Evolutionary conservation across 2,113 vertebrate species (phyloP).

Genomic region (Callithrix jacchus): DNA sequence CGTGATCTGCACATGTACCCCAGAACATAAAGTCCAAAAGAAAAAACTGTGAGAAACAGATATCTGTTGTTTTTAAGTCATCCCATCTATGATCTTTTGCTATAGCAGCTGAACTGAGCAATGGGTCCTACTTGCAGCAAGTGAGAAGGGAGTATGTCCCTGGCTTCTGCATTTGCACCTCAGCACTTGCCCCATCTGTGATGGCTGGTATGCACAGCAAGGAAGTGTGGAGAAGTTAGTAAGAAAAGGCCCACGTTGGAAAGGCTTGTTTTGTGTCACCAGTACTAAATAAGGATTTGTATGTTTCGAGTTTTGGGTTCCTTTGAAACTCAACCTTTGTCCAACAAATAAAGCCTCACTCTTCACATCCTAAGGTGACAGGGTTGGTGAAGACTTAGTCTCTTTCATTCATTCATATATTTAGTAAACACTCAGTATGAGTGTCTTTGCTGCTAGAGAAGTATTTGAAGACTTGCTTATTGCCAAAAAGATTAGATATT

Average conservation of each 20-base stretch:
- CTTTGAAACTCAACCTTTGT: conserved; percentile 11
- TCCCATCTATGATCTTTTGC: not conserved
- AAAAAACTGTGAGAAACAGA: no score
- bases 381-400: not conserved
- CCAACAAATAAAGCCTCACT: not conserved
- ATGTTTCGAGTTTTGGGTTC: not conserved
- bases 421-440: not conserved
- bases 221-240: not conserved
- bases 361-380: not conserved
- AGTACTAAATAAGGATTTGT: not conserved
- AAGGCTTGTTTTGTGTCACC: not conserved
- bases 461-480: not conserved
- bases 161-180: not conserved
- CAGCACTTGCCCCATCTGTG: not conserved
- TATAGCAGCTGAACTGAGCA: not conserved
- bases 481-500: not conserved
- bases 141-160: not conserved
- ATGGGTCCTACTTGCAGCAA: not conserved
- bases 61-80: not conserved
- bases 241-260: not conserved
- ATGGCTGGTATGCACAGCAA: not conserved
- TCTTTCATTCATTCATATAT: not conserved
- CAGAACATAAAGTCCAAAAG: no score
- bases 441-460: not conserved
- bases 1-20: no score